Conservation (phyloP, 2,888 invertebrate genomes). For the Lissonota sp. region DNA sequence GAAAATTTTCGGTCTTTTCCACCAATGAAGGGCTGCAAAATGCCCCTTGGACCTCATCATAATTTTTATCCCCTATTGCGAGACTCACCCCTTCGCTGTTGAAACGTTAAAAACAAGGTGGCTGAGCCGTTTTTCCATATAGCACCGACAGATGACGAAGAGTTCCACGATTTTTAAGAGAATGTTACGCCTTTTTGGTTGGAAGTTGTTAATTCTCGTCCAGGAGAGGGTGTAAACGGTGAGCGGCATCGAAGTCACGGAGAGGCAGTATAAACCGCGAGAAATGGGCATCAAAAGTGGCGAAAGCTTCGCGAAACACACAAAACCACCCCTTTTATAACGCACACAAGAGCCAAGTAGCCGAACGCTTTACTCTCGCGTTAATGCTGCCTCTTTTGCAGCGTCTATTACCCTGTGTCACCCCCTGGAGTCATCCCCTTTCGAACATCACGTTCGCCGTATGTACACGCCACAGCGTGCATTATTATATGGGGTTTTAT, state of each 20-base stretch:
- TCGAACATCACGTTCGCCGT: slow-evolving; percentile 15
- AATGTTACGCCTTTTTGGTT: too few relatives aligned
- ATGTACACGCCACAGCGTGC: not conserved
- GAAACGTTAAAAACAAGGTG: not conserved
- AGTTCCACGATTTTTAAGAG: too few relatives aligned
- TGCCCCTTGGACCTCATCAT: too few relatives aligned
- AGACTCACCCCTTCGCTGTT: not conserved
- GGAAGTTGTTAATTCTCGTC: too few relatives aligned
- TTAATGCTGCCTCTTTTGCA: slow-evolving; percentile 55
- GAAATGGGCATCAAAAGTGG: slow-evolving; percentile 5
- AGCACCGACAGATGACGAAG: too few relatives aligned
- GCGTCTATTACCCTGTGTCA: not conserved
- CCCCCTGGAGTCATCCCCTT: not conserved
- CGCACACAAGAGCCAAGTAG: not conserved
- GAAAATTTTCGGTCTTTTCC: too few relatives aligned
- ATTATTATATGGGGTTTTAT: slow-evolving; percentile 14
- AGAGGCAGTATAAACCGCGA: slow-evolving; percentile 69
- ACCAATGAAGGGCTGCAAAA: too few relatives aligned
- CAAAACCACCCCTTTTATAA: slow-evolving; percentile 51
- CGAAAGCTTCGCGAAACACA: slow-evolving; percentile 30
- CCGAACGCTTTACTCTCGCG: slow-evolving; percentile 46
- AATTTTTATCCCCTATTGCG: not conserved
- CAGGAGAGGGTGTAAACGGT: not conserved
- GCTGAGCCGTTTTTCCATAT: slow-evolving; percentile 3
- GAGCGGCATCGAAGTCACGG: slow-evolving; percentile 71